A percentile compares a stretch with the other conserved stretches of the same genome.
Evolutionary conservation across 2,888 invertebrate genomes (phyloP).

Genomic region (Caenorhabditis plicata): DNA sequence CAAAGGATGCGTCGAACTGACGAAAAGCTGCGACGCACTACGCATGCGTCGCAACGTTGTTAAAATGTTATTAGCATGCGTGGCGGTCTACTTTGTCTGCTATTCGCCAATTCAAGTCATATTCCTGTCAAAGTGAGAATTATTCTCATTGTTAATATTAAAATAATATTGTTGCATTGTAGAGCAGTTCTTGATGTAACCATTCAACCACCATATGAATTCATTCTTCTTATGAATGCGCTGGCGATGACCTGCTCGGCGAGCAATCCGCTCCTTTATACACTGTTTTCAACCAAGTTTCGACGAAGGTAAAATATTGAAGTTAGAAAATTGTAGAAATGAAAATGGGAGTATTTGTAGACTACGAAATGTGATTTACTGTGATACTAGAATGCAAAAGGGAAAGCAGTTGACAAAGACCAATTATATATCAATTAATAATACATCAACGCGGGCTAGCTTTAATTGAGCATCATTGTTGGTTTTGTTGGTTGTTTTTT

Average conservation of each 20-base stretch:
- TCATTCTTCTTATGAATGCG: slow-evolving; percentile 59
- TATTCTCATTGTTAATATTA: background rate
- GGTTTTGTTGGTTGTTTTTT: no score
- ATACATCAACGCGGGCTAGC: slow-evolving; percentile 31
- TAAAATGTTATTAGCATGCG: slow-evolving; percentile 69
- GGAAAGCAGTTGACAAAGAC: slow-evolving; percentile 6
- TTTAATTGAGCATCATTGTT: slow-evolving; percentile 21
- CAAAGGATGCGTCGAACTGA: slow-evolving; percentile 16
- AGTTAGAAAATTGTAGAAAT: background rate
- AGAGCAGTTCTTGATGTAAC: slow-evolving; percentile 53
- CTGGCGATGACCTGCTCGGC: slow-evolving; percentile 61
- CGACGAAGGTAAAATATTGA: slow-evolving; percentile 16
- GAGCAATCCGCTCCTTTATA: slow-evolving; percentile 62
- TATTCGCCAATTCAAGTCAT: slow-evolving; percentile 68
- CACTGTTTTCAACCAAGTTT: slow-evolving; percentile 61
- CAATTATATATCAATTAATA: slow-evolving; percentile 29
- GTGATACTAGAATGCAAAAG: slow-evolving; percentile 12
- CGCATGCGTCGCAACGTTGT: slow-evolving; percentile 65
- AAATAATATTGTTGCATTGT: slow-evolving; percentile 5
- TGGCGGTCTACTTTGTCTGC: slow-evolving; percentile 68
- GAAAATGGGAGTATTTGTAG: slow-evolving; percentile 9
- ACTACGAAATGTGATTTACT: slow-evolving; percentile 28
- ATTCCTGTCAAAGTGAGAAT: slow-evolving; percentile 55
- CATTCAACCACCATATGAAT: slow-evolving; percentile 50
- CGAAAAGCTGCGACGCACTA: slow-evolving; percentile 39